Base-by-base conservation (phyloP, 2,888 invertebrate species). In the Frankliniella fusca region DNA sequence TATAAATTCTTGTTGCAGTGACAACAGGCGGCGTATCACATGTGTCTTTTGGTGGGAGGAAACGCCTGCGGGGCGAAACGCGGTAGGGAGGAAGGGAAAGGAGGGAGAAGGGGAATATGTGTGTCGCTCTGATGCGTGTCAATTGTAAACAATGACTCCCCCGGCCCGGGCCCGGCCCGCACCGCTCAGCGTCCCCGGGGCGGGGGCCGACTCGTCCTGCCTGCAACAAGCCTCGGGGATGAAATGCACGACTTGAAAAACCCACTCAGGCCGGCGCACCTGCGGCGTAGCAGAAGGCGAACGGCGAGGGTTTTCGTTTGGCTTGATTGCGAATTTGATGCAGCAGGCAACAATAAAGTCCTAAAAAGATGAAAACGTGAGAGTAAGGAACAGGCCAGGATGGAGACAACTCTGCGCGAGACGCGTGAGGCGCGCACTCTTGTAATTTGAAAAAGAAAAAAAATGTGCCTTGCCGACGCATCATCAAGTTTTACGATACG, bases 1-100 rank as follows among this genome's bases (percentile, higher is more conserved):
- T 76, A 76, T 76, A 76, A 76, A 76, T 76, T 76, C 70, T 76
- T 27, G 70, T 76, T 76, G 70, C 70, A 76, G 70, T 76, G 70
- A 76, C 70, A 76, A 76, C 70, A 76, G 70, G 70, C 70, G 27
- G 70, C 27, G 70, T 76, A 76, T 76, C 70, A 76, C 70, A 76
- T 76, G 70, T 76, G 70, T 76, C 70, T 76, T 76, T 27, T 23
- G 70, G 70, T 12, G 54, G 20, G 54, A 54, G 54, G 54, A 54
- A 54, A 54, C 54, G 54, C 54, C 54, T 38, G 38, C 38, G 38
- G 38, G 38, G 38, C 38, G 38, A 38, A 38, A 38, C 38, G 70
- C 70, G 70, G 70, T 5, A 7, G 54, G 18, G 54, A 54, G 70
- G 11, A 11, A 12, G 70, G 5, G 70, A 11, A 27, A 23, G 70